Evolutionary conservation across 2,113 vertebrate genomes (phyloP), one percentile per base, ranked within the genome.

Genomic region (Anguilla japonica): DNA sequence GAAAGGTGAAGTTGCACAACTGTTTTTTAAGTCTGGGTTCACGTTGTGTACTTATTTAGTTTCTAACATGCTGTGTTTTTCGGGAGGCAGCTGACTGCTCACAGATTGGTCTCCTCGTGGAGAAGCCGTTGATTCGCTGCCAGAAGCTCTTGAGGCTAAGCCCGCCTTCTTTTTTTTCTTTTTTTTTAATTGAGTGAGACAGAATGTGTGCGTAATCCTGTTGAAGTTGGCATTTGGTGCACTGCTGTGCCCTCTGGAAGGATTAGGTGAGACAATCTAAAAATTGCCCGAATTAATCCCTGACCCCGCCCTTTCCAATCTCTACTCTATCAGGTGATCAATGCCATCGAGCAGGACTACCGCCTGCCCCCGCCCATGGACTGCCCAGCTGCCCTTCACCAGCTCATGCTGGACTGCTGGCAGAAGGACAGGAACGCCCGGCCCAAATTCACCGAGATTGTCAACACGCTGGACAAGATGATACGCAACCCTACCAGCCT

Each of bases 401-500:
- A 99, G 93, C 93, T 99, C 87, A 99, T 99, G 98, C 93, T 99
- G 90, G 98, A 99, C 93, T 99, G 98, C 90, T 99, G 98, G 98
- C 98, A 99, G 95, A 99, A 99, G 94, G 98, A 99, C 94, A 98
- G 98, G 82, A 99, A 99, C 79, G 97, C 97, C 82, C 97, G 98
- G 86, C 98, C 98, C 4, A 98, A 98, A 87, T 99, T 99, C 95
- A 91, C 96, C 0, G 98, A 99, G 93, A 99, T 99, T 5, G 98
- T 99, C 94, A 98, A 97, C 93, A 99, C 98, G 41, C 94, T 99
- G 3, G 98, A 99, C 92, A 99, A 99, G 93, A 99, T 99, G 97
- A 99, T 99, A 94, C 98, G 98, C 88, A 99, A 99, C 92, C 98
- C 98, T 4, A 96, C 98, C 87, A 99, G 97, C 96, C 98, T 99